These are phyloP conservation scores for Beris morrisii DNA, from an alignment of 2,888 invertebrate genomes.

Conservation along the genomic window DNA sequence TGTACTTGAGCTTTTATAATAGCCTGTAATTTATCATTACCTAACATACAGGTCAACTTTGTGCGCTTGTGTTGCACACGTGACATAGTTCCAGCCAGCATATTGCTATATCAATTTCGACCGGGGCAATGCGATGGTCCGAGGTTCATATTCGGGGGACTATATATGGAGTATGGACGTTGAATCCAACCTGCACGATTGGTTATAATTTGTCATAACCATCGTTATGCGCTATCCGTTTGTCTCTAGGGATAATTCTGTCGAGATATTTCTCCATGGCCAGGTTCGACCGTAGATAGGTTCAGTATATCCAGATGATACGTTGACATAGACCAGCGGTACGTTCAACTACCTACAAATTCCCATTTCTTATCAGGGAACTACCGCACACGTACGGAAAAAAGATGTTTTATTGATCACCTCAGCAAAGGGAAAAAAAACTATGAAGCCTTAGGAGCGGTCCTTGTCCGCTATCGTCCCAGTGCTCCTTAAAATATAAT, in stretches of 20 bases:
- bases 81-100: too few relatives aligned
- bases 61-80: too few relatives aligned
- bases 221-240: slow-evolving; percentile 7
- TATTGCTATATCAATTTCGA: too few relatives aligned
- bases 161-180: too few relatives aligned
- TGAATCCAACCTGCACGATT: slow-evolving; percentile 1
- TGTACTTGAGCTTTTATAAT: neutral
- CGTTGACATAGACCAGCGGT: too few relatives aligned
- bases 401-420: slow-evolving; percentile 2
- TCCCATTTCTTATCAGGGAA: neutral
- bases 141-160: too few relatives aligned
- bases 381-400: neutral
- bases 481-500: neutral
- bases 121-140: too few relatives aligned
- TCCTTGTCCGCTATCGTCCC: neutral
- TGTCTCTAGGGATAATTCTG: slow-evolving; percentile 6
- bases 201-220: slow-evolving; percentile 23
- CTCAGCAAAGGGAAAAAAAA: neutral
- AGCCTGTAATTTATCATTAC: slow-evolving; percentile 6
- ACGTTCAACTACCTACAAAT: too few relatives aligned
- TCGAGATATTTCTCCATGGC: neutral
- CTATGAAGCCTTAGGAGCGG: neutral
- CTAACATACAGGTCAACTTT: neutral
- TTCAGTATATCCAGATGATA: too few relatives aligned
- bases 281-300: too few relatives aligned